phyloP scores from a whole-genome alignment of 2,113 vertebrate genomes.

The Manacus vitellinus region DNA sequence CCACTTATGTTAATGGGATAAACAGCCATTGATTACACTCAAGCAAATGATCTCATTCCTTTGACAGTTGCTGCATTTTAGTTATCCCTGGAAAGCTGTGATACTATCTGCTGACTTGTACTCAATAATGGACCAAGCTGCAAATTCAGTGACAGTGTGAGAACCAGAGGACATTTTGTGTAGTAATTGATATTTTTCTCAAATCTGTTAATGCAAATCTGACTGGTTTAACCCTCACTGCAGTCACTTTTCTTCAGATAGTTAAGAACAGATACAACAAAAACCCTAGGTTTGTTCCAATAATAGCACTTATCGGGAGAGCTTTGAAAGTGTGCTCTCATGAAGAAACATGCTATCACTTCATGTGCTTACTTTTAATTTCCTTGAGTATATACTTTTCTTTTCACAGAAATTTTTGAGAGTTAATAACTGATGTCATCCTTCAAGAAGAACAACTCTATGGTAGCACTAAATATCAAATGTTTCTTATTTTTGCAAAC shows the following conservation, averaged over 20 bases:
- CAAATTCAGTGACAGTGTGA: neutral
- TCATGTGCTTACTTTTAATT: neutral
- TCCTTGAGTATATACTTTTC: neutral
- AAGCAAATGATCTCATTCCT: neutral
- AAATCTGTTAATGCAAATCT: neutral
- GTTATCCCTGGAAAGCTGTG: neutral
- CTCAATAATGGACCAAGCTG: neutral
- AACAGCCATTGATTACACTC: neutral
- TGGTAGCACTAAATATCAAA: neutral
- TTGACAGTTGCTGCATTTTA: neutral
- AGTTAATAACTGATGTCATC: neutral
- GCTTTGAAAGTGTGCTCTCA: neutral
- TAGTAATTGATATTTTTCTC: neutral
- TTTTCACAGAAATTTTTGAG: neutral
- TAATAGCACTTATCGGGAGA: neutral
- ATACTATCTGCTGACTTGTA: neutral
- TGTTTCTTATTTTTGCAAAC: neutral
- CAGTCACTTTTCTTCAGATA: neutral
- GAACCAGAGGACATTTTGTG: neutral
- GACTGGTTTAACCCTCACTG: neutral
- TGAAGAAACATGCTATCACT: neutral
- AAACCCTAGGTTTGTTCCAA: neutral
- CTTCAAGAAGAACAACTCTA: neutral
- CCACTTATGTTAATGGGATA: neutral
- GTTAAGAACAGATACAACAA: neutral